Base-by-base conservation (phyloP, 2,888 invertebrate genomes). In the Calliphora vomitoria region DNA sequence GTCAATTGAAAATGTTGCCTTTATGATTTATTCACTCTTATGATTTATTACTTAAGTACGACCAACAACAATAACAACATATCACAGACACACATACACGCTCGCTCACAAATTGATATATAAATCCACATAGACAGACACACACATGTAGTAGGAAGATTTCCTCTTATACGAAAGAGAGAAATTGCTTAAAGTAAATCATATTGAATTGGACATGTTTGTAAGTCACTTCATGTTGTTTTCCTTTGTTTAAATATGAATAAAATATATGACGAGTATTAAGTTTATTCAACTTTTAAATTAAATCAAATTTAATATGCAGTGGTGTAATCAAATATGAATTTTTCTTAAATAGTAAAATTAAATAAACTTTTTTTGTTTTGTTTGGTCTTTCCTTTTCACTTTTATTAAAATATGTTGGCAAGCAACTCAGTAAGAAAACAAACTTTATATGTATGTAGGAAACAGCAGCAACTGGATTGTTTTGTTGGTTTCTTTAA, bases 11-110 rank as follows among this genome's bases (percentile, higher is more conserved):
- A 84, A 88, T 87, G 88, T 87, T 86, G 89, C 87, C 90, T 90
- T 88, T 91, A 91, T 91, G 92, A 91, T 91, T 91, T 91, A 92
- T 91, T 91, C 91, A 92, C 91, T 91, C 89, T 91, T 90, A 90
- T 91, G 92, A 91, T 91, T 91, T 92, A 91, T 91, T 90, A 90
- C 80, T 85, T 78, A 82, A 80, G 79, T 72, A 83, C 62, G 85
- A 64, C 76, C 25, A 72, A 75, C 66, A 47, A 15, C 25, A 55
- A 60, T 58, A 75, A 20, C 18, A 66, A 72, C 55, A 76, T 76
- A 71, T 55, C 53, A 64, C 38, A 25, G 25, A 66, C 72, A 79
- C 47, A 35, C 31, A 13, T 20, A 55, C 55, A 20, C 8, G 8
- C 18, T 38, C 13, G 20, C 11, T 50, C 50, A 35, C 53, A 53